Conservation (phyloP, 53 echinoderm and acorn worm genomes). For the Patiria pectinifera region DNA sequence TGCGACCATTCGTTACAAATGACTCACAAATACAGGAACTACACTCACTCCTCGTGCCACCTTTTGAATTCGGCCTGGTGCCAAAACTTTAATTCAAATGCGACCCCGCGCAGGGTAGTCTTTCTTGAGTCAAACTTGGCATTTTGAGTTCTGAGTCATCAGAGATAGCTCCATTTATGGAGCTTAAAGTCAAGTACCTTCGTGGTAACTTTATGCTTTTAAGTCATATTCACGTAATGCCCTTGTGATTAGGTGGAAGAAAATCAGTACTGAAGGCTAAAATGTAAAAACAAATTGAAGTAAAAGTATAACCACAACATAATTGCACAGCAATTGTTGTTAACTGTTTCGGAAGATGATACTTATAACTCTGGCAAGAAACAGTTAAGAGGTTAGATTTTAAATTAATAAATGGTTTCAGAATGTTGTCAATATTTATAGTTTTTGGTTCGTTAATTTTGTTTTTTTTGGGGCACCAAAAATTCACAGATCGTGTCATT, state of each 20-base stretch:
- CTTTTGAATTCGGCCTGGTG: neutral
- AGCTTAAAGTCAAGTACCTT: neutral
- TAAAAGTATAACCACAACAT: too few species aligned
- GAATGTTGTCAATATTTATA: too few species aligned
- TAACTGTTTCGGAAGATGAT: too few species aligned
- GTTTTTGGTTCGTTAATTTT: too few species aligned
- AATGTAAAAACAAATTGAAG: neutral
- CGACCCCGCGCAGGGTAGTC: neutral
- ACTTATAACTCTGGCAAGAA: too few species aligned
- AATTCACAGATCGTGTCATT: too few species aligned
- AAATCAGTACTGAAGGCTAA: neutral
- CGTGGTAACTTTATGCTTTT: neutral
- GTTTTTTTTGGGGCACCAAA: too few species aligned
- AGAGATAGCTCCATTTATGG: neutral
- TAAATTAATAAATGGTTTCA: too few species aligned
- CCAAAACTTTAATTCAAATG: neutral
- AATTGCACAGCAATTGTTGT: too few species aligned
- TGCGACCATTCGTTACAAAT: neutral
- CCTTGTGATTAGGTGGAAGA: neutral
- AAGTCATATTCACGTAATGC: neutral
- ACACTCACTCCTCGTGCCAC: neutral
- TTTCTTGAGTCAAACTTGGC: conserved; percentile 1
- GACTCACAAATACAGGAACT: conserved; percentile 21
- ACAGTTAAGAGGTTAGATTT: too few species aligned
- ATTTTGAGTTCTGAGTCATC: conserved; percentile 18